Evolutionary conservation across 2,888 invertebrate genomes (phyloP), one percentile per base, ranked within the genome.

Genomic region (Drosophila conformis): DNA sequence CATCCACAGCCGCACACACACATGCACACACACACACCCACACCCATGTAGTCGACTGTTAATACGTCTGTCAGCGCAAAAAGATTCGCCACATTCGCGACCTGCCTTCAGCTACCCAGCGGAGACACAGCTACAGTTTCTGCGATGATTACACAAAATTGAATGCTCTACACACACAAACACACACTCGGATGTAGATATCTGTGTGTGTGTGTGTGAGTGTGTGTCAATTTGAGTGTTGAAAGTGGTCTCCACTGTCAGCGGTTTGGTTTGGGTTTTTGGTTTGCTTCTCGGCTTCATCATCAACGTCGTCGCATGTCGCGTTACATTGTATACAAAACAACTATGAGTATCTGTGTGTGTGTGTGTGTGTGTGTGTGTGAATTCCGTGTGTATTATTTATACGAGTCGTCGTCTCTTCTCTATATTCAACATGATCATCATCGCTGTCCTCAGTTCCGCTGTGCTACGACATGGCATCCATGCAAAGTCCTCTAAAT

Each of bases 61-160:
- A 79, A 72, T 72, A 80, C 77, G 85, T 80, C 80, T 74, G 69
- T 72, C 77, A 77, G 74, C 75, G 82, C 65, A 78, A 66, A 80
- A 87, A 80, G 87, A 87, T 84, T 87, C 72, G 71, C 87, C 74
- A 77, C 84, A 83, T 67, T 66, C 75, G 82, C 82, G 82, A 79
- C 10, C 27, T 18, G 54, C 36, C 54, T 56, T 38, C 46, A 46
- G 46, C 21, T 13, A 15, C 7, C 21, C 46, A 25, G 7, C 46
- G 15, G 21, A 46, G 46, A 15, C 46, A 15, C 46, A 60, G 40
- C 48, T 64, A 42, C 65, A 56, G 65, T 54, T 60, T 49, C 66
- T 66, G 64, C 56, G 79, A 83, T 85, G 84, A 89, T 85, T 85
- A 89, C 84, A 83, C 89, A 86, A 79, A 85, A 87, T 87, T 84